A percentile compares a stretch with the other conserved stretches of the same genome.
Evolutionary conservation across 2,797 vertebrate species (phyloP).

Genomic region (Dendrocincla tyrannina): DNA sequence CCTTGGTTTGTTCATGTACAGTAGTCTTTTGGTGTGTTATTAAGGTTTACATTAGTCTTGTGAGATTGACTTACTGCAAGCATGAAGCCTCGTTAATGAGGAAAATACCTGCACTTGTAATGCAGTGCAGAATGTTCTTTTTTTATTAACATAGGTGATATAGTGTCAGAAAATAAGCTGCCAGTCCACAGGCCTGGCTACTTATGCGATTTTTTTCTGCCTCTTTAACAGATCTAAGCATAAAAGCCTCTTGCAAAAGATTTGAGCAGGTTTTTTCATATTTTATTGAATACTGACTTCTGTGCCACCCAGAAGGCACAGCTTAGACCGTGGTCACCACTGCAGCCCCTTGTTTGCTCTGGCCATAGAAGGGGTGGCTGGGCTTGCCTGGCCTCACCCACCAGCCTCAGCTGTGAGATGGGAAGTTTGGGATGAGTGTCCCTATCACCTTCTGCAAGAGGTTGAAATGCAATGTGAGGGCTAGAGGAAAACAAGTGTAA

Average conservation of each 20-base stretch:
- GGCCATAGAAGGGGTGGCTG: not conserved
- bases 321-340: rapidly evolving
- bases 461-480: not conserved
- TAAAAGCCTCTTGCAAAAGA: not conserved
- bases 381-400: rapidly evolving
- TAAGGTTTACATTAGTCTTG: not conserved
- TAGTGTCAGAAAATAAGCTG: not conserved
- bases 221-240: not conserved
- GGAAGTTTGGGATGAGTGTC: not conserved
- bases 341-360: not conserved
- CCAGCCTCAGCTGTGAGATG: rapidly evolving
- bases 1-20: not conserved
- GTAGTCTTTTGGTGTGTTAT: not conserved
- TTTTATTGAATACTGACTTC: not conserved
- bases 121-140: not conserved
- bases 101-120: not conserved
- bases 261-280: not conserved
- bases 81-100: not conserved
- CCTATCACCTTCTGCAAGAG: not conserved
- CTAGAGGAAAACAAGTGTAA: rapidly evolving
- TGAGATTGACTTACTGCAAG: not conserved
- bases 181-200: not conserved
- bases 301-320: rapidly evolving
- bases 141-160: not conserved
- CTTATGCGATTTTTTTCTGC: not conserved